Base-by-base conservation (phyloP, 2,797 vertebrate genomes). In the Gambelia wislizenii region DNA sequence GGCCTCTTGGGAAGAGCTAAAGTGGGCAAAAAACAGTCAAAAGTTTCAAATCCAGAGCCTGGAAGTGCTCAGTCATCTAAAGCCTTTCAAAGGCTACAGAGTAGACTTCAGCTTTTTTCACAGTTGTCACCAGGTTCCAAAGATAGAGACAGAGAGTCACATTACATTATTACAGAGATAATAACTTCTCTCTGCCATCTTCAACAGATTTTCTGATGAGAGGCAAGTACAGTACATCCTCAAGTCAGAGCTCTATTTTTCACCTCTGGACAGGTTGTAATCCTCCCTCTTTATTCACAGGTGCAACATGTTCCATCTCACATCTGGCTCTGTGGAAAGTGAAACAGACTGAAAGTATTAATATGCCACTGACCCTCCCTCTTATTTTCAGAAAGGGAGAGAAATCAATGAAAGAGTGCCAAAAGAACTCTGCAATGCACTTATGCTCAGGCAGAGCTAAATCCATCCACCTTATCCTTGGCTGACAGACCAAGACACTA, bases 401-500 rank as follows among this genome's bases (percentile, higher is more conserved):
- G 64, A 87, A 87, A 81, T 81, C 81, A 76, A 70, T 87, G 64
- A 80, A 87, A 84, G n/a, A 49, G 54, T 49, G 47, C 67, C 25
- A 70, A 54, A 59, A 91, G 67, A 78, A 80, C 69, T 70, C 84
- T 54, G 79, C 80, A 83, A 79, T 25, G 47, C 76, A 83, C 77
- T 89, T 84, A 64, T 67, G 44, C 56, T 78, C 79, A 72, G 79
- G 75, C 52, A 52, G 27, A 8, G 67, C 72, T 77, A 83, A 83
- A 83, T 91, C 76, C 81, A 80, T 75, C 30, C 54, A 74, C 78
- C 54, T 36, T 61, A 89, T 84, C 88, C 70, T 89, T 84, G 59
- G 76, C 69, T 70, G 81, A 81, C 76, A 87, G 59, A 52, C 81
- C 69, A 87, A 89, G 56, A 64, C 77, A 81, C 75, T 89, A 80